These are phyloP conservation scores for Andrena minutula DNA, from an alignment of 2,888 invertebrate species.

Conservation along the genomic window DNA sequence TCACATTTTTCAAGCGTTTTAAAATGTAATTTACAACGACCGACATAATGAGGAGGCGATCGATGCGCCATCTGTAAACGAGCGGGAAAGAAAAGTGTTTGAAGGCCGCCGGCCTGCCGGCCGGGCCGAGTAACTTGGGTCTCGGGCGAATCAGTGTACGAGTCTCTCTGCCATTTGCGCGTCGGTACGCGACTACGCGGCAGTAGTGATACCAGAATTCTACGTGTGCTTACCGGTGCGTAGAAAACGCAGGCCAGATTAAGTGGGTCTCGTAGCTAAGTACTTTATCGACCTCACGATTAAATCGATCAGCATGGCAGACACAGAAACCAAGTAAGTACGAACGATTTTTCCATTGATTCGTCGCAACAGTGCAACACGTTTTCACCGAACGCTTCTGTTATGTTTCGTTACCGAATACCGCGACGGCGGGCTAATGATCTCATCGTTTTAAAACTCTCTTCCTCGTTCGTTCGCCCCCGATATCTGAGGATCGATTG, in stretches of 20 bases:
- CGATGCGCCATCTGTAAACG: conserved; percentile 80
- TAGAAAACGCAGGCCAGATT: conserved; percentile 65
- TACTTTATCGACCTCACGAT: conserved; percentile 54
- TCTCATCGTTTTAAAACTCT: background rate
- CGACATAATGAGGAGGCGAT: conserved; percentile 29
- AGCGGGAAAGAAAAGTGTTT: conserved; percentile 83
- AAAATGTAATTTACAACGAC: conserved; percentile 29
- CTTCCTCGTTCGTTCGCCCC: background rate
- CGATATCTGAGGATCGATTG: background rate
- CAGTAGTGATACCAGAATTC: conserved; percentile 73
- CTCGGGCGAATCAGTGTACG: conserved; percentile 74
- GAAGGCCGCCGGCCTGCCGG: conserved; percentile 81
- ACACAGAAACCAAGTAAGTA: conserved; percentile 77
- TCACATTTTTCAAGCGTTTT: conserved; percentile 2
- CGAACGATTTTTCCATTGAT: conserved; percentile 49
- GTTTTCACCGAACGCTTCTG: conserved; percentile 39
- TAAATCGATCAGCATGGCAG: conserved; percentile 73
- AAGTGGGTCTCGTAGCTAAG: conserved; percentile 56
- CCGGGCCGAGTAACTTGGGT: conserved; percentile 73
- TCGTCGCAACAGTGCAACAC: conserved; percentile 56
- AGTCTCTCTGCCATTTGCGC: conserved; percentile 76
- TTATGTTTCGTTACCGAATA: conserved; percentile 41
- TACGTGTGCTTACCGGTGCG: conserved; percentile 75
- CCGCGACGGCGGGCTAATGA: conserved; percentile 29
- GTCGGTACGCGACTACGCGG: conserved; percentile 70